A percentile compares a stretch with the other conserved stretches of the same genome.
Evolutionary conservation across 2,113 vertebrate genomes (phyloP).

Genomic region (Myiozetetes cayanensis): DNA sequence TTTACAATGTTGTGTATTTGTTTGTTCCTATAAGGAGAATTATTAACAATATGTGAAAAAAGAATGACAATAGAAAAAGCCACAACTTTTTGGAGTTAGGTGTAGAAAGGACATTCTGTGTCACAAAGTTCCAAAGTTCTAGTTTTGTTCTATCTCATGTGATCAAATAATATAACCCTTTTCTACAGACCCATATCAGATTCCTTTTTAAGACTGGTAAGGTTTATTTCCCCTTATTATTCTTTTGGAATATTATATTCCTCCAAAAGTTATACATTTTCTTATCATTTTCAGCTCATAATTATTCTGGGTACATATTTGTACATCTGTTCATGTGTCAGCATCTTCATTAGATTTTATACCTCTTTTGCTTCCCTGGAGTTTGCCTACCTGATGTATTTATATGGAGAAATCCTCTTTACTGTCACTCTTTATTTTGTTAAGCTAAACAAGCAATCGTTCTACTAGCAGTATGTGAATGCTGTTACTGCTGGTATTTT

Average conservation of each 20-base stretch:
- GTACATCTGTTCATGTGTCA: not conserved
- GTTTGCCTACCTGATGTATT: not conserved
- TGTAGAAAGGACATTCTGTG: not conserved
- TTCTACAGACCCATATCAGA: not conserved
- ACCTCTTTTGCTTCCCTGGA: not conserved
- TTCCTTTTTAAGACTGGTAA: not conserved
- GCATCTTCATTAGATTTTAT: not conserved
- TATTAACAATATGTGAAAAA: not conserved
- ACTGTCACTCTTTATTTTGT: not conserved
- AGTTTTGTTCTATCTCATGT: not conserved
- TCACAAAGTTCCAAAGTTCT: not conserved
- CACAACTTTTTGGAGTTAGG: not conserved
- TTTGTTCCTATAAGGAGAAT: not conserved
- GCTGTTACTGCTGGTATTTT: not conserved
- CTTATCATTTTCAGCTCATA: not conserved
- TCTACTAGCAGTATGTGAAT: not conserved
- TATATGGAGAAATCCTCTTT: not conserved
- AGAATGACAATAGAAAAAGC: not conserved
- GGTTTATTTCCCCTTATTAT: not conserved
- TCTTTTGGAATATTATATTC: not conserved
- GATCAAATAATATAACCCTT: not conserved
- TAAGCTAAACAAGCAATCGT: not conserved
- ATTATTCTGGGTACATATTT: not conserved
- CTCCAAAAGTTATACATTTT: not conserved
- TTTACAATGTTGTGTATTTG: not conserved